Evolutionary conservation across 2,888 invertebrate genomes (phyloP), one percentile per base, ranked within the genome.

Genomic region (Eupithecia subfuscata): DNA sequence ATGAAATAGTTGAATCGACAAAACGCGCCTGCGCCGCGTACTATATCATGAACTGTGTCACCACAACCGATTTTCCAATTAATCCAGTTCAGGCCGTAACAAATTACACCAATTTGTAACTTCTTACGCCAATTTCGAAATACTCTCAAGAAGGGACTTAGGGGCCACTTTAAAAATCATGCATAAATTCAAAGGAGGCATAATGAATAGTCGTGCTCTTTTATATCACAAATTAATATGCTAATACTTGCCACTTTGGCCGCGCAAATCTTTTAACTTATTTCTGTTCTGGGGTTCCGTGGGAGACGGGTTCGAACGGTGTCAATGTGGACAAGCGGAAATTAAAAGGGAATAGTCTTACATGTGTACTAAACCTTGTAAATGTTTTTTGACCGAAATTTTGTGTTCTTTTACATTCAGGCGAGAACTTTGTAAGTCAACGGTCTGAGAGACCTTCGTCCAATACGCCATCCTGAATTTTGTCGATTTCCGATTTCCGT

Each of bases 241-340:
- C 89, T 88, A 90, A 90, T 90, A 87, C 85, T 84, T 77, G 87
- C 88, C 85, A 85, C 88, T 86, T 85, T 84, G 85, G 83, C 83
- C 80, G 83, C 87, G 87, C 86, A 87, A 88, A 89, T 87, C 87
- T 88, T 86, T 84, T 85, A 84, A 89, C 84, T 89, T 89, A 89
- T 88, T 68, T 45, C 64, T 14, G 60, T 60, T 25, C 68, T 45
- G 7, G 68, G 68, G 68, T 68, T 68, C 68, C 43, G 22, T 25
- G 43, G 43, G 37, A 40, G 22, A 22, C 43, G 43, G 40, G 60
- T 25, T 25, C 60, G 60, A 60, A 60, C 60, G 25, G 22, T 25
- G 60, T 22, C 56, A 25, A 60, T 12, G 14, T 25, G 60, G 22
- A 22, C 5, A 25, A 22, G 12, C 22, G 22, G 22, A 60, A 22